Evolutionary conservation across 2,888 invertebrate genomes (phyloP).

Genomic region (Cryptus viduatorius): DNA sequence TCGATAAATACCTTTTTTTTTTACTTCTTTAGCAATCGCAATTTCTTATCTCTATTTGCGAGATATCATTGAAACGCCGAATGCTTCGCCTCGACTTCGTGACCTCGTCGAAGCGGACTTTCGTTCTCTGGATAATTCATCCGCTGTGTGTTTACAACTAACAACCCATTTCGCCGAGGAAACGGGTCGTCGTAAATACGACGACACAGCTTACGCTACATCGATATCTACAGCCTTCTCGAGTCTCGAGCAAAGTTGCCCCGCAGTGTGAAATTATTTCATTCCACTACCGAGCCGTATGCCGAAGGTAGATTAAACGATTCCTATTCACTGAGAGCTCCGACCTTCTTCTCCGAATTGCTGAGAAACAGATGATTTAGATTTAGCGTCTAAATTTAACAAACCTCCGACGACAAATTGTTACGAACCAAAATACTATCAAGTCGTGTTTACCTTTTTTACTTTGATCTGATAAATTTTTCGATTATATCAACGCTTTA

Average conservation of each 20-base stretch:
- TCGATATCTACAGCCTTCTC: not conserved
- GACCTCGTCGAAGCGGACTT: constrained; percentile 1
- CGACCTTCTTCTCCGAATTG: not conserved
- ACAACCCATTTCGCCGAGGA: constrained; percentile 3
- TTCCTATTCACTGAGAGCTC: constrained; percentile 14
- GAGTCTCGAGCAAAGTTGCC: constrained; percentile 2
- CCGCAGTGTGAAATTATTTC: constrained; percentile 48
- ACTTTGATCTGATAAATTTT: no score
- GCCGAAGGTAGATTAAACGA: constrained; percentile 37
- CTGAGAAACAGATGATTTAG: not conserved
- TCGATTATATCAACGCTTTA: no score
- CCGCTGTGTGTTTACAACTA: not conserved
- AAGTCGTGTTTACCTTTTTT: not conserved
- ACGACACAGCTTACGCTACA: not conserved
- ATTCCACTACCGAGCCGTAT: constrained; percentile 20
- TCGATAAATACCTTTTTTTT: not conserved
- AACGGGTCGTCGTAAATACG: not conserved
- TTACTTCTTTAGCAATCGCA: not conserved
- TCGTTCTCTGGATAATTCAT: not conserved
- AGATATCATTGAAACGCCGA: not conserved
- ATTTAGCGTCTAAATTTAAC: not conserved
- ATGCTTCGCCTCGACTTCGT: not conserved
- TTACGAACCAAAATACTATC: not conserved
- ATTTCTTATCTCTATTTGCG: not conserved
- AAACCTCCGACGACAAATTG: not conserved